Conservation (phyloP, 1,140 invertebrate genomes). For the Ridgeia piscesae region DNA sequence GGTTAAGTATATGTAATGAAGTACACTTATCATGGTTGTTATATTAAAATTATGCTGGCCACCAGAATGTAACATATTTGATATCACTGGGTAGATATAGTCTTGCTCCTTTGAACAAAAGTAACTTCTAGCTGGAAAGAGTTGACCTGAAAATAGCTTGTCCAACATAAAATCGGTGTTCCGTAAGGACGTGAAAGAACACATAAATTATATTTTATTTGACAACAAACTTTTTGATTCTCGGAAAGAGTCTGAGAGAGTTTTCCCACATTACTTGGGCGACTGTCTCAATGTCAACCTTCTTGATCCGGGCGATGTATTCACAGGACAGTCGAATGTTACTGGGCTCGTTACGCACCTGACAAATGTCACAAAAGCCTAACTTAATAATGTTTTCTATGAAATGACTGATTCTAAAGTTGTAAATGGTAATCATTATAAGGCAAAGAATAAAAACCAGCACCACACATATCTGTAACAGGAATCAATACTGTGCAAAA, state of each 20-base stretch:
- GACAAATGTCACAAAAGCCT: constrained; percentile 30
- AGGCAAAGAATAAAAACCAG: neutral
- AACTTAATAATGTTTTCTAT: neutral
- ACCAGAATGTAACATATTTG: too few relatives aligned
- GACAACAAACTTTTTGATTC: constrained; percentile 11
- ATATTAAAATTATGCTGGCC: too few relatives aligned
- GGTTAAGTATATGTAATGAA: too few relatives aligned
- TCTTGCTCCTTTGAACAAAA: too few relatives aligned
- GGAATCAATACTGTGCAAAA: neutral
- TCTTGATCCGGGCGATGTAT: constrained; percentile 54
- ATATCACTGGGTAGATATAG: too few relatives aligned
- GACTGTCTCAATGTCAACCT: constrained; percentile 46
- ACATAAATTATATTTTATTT: neutral
- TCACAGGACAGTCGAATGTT: constrained; percentile 55
- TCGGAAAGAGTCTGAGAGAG: constrained; percentile 52
- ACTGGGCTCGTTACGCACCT: constrained; percentile 52
- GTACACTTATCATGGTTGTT: too few relatives aligned
- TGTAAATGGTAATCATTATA: neutral
- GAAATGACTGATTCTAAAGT: neutral
- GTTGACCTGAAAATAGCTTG: too few relatives aligned
- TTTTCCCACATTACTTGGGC: constrained; percentile 51
- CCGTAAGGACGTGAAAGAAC: neutral
- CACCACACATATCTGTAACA: neutral
- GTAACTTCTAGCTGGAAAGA: too few relatives aligned
- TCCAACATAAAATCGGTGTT: too few relatives aligned